Conservation (phyloP, 2,888 invertebrate species). For the Oxycera nigricornis region DNA sequence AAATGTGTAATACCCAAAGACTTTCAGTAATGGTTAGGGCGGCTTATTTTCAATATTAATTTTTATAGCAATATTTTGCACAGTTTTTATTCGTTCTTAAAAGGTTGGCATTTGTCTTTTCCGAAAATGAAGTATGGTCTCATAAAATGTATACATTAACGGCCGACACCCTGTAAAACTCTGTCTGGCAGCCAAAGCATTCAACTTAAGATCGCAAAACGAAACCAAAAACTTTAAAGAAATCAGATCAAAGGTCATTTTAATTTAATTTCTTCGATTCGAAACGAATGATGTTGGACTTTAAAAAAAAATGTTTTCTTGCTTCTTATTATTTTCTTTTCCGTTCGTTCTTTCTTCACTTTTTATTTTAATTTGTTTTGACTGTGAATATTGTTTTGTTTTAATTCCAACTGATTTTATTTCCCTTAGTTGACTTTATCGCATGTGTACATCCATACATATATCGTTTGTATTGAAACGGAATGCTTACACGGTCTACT, state of each 20-base stretch:
- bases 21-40: too few relatives aligned
- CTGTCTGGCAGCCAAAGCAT: background rate
- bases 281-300: constrained; percentile 16
- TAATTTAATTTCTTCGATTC: constrained; percentile 40
- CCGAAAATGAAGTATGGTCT: too few relatives aligned
- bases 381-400: too few relatives aligned
- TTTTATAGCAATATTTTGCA: too few relatives aligned
- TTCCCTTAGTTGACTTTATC: constrained; percentile 6
- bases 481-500: constrained; percentile 33
- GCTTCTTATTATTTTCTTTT: constrained; percentile 1
- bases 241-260: constrained; percentile 43
- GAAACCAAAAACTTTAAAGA: constrained; percentile 19
- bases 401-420: background rate
- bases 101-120: too few relatives aligned
- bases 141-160: too few relatives aligned
- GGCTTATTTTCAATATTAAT: too few relatives aligned
- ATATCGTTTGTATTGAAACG: constrained; percentile 31
- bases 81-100: too few relatives aligned
- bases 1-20: too few relatives aligned
- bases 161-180: background rate
- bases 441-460: too few relatives aligned
- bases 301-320: background rate
- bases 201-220: background rate
- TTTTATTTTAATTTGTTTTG: background rate
- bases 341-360: background rate